Evolutionary conservation across 2,113 vertebrate genomes (phyloP), one percentile per base, ranked within the genome.

Genomic region (Malurus cyaneus): DNA sequence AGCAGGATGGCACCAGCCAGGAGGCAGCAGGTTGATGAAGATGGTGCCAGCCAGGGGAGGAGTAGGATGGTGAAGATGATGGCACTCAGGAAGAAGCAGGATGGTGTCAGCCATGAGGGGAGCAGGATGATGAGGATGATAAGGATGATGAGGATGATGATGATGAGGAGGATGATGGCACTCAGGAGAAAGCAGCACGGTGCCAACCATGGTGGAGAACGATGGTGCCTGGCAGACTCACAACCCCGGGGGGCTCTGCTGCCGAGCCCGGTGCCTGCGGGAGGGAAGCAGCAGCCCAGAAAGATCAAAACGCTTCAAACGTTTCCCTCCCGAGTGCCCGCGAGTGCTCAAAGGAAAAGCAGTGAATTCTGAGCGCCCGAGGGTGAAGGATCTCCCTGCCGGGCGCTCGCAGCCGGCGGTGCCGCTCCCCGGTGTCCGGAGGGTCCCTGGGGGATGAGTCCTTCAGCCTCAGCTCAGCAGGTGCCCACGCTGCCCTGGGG

Each of bases 241-340:
- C 70, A 65, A 5, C 18, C 16, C 23, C 2, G 0, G 39, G 74
- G 65, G 87, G 47, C 23, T 78, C 77, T 5, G 3, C 69, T 59
- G 39, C 47, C 0, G 9, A 73, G 60, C 78, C 65, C 0, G 0
- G 25, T 0, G 15, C 36, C 69, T 74, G 80, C 5, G 0, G 67
- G 61, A 64, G 47, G 60, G 52, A 88, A 26, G 4, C 2, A 5
- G 49, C 80, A 92, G 54, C 74, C 70, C 19, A 9, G 64, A 14
- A 71, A 87, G 89, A 93, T 84, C 65, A 84, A 84, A 93, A 95
- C 2, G 1, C 77, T 81, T 86, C 69, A 60, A 74, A 62, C 6
- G 2, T 20, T 80, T 80, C 69, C 57, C 64, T 93, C 32, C n/a
- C 0, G 2, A 61, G 62, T 2, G 2, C 62, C 9, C 2, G 29